Base-by-base conservation (phyloP, 2,888 invertebrate species). In the Venustoraphidia nigricollis region DNA sequence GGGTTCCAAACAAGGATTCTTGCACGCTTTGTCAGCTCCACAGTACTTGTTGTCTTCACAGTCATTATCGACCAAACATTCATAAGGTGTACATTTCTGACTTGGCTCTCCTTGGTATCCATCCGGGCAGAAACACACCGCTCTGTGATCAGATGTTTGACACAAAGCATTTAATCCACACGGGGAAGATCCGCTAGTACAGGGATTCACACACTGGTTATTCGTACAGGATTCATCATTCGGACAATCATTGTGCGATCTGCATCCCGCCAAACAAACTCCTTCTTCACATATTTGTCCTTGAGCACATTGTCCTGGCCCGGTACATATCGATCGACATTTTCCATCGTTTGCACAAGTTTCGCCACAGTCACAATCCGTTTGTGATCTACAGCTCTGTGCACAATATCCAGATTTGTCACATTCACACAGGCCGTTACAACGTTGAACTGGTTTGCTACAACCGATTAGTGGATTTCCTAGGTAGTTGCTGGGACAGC, bases 71-170 rank as follows among this genome's bases (percentile, higher is more conserved):
- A 71, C 70, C 47, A 76, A 71, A 57, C 92, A 92, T 67, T 89
- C 87, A 53, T 84, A 81, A 52, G 81, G 75, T 52, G 76, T 76
- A 58, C 90, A 90, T 58, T 79, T 77, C 53, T 76, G 78, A 50
- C 75, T 76, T 0, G 90, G 87, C 60, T 90, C 86, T 1, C 89
- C 89, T 54, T 83, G 83, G 60, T 75, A 87, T 11, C 91, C 89
- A 59, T 87, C 86, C 1, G 89, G 88, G 60, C 93, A 93, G 50
- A 87, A 75, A 61, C 93, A 93, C 4, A 92, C 76, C 41, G 87
- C 82, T 40, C 85, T 76, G 64, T 91, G 92, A 54, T 84, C 82
- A 2, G 82, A 79, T 0, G 86, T 79, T 53, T 79, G 76, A 60
- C 92, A 92, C 2, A 85, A 61, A 0, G 92, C 88, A 61, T 86